These are phyloP conservation scores for Sebastolobus altivelis DNA, from an alignment of 2,797 vertebrate genomes.

Conservation along the genomic window DNA sequence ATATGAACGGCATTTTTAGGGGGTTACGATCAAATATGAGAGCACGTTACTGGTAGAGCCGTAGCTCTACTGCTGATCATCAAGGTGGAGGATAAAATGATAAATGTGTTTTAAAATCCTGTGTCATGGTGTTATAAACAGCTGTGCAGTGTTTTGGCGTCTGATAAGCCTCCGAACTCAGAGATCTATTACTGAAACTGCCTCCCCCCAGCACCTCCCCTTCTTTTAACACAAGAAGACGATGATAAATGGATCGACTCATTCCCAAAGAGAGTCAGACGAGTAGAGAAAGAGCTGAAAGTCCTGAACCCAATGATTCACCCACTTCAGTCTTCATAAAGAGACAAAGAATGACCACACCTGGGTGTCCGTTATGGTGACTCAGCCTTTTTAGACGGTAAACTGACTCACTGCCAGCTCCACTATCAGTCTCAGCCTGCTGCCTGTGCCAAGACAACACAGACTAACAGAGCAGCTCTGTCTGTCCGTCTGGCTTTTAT, in stretches of 20 bases:
- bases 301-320: constrained; percentile 62
- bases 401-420: constrained; percentile 69
- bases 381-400: constrained; percentile 60
- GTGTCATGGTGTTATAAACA: constrained; percentile 14
- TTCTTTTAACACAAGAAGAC: constrained; percentile 15
- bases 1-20: background rate
- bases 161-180: constrained; percentile 24
- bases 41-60: background rate
- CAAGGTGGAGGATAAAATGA: constrained; percentile 6
- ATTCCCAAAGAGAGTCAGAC: constrained; percentile 29
- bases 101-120: background rate
- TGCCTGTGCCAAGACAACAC: constrained; percentile 21
- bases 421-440: constrained; percentile 49
- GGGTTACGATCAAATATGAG: background rate
- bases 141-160: background rate
- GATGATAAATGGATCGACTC: constrained; percentile 38
- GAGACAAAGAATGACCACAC: constrained; percentile 61
- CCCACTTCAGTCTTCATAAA: constrained; percentile 46
- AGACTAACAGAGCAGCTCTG: constrained; percentile 18
- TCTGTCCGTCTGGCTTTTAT: background rate
- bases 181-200: constrained; percentile 30
- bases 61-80: background rate
- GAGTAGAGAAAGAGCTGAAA: constrained; percentile 17
- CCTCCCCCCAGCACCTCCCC: background rate
- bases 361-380: constrained; percentile 67